Conservation (phyloP, 2,888 invertebrate genomes). For the Eupelmus urozonus region DNA sequence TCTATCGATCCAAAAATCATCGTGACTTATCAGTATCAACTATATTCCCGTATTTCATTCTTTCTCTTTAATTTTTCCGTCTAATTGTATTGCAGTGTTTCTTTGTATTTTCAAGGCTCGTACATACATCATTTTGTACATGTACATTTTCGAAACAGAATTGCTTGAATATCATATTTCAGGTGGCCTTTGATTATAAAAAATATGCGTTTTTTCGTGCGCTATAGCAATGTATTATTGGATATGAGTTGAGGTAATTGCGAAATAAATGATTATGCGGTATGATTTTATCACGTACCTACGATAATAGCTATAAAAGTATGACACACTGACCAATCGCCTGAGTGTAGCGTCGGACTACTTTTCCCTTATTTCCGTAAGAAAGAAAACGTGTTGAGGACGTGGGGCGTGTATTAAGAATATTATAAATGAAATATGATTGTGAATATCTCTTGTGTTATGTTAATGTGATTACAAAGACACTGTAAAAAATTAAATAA, state of each 20-base stretch:
- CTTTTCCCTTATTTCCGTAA: constrained; percentile 71
- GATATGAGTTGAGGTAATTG: constrained; percentile 51
- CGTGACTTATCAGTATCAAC: constrained; percentile 74
- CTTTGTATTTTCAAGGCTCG: no score
- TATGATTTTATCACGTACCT: constrained; percentile 49
- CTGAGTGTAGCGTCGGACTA: constrained; percentile 73
- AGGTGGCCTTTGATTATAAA: constrained; percentile 68
- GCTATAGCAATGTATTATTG: constrained; percentile 55
- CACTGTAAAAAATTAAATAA: constrained; percentile 82
- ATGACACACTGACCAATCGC: constrained; percentile 75
- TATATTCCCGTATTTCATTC: constrained; percentile 61
- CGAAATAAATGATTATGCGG: constrained; percentile 8
- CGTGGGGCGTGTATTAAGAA: constrained; percentile 78
- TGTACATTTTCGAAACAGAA: no score
- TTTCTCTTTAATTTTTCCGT: constrained; percentile 51
- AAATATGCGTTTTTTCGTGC: constrained; percentile 26
- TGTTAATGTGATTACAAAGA: constrained; percentile 82
- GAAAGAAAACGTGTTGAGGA: constrained; percentile 69
- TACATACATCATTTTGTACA: no score
- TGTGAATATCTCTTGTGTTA: constrained; percentile 84
- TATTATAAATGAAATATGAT: constrained; percentile 83
- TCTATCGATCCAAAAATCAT: constrained; percentile 75
- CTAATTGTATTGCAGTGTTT: constrained; percentile 35
- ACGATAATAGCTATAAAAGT: constrained; percentile 61
- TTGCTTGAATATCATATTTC: constrained; percentile 61